phyloP scores from a whole-genome alignment of 2,113 vertebrate genomes.

The Thinocorus orbignyianus region DNA sequence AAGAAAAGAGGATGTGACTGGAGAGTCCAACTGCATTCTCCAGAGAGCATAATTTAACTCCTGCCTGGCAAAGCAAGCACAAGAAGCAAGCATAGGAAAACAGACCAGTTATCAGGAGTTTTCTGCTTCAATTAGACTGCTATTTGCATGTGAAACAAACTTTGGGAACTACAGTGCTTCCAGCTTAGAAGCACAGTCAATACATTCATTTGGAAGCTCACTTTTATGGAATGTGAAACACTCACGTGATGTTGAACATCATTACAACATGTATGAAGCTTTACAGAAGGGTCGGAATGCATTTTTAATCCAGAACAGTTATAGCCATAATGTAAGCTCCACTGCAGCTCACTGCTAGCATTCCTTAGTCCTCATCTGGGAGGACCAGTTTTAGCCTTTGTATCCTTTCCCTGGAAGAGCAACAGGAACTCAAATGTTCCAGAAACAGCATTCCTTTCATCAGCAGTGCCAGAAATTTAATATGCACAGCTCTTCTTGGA shows the following conservation, averaged over 20 bases:
- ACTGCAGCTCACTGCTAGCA: not conserved
- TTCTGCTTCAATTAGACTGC: not conserved
- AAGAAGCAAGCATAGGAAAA: not conserved
- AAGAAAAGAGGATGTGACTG: too few relatives aligned
- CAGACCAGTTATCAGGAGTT: not conserved
- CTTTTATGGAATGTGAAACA: not conserved
- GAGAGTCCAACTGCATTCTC: not conserved
- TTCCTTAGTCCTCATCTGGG: not conserved
- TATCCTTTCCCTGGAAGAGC: not conserved
- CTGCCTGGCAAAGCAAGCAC: not conserved
- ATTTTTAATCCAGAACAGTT: not conserved
- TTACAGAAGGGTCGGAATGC: not conserved
- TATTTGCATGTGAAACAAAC: not conserved
- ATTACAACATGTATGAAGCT: not conserved
- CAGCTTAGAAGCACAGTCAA: not conserved
- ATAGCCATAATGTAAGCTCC: not conserved
- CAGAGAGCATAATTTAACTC: not conserved
- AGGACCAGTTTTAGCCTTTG: not conserved
- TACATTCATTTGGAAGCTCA: not conserved
- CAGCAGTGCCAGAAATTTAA: not conserved
- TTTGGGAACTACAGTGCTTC: not conserved
- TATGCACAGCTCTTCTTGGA: not conserved
- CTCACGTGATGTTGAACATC: not conserved
- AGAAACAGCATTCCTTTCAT: not conserved
- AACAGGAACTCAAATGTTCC: not conserved